Evolutionary conservation across 2,888 invertebrate genomes (phyloP).

Genomic region (Parnassius smintheus): DNA sequence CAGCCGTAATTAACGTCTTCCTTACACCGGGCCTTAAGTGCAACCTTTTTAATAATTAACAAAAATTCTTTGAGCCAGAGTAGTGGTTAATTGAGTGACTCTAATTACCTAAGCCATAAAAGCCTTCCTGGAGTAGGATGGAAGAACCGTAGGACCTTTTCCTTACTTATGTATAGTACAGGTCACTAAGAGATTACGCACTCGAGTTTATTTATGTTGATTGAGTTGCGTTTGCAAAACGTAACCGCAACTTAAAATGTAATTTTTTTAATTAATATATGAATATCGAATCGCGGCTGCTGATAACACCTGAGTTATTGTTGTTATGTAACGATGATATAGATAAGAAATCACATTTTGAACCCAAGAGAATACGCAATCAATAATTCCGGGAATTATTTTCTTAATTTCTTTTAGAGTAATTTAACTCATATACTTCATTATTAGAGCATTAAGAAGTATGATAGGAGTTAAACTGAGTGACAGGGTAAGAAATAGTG

Average conservation of each 20-base stretch:
- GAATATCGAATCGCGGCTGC: slow-evolving; percentile 24
- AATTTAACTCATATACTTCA: too few relatives aligned
- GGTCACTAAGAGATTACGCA: slow-evolving; percentile 51
- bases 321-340: slow-evolving; percentile 17
- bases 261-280: slow-evolving; percentile 27
- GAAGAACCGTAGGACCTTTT: slow-evolving; percentile 63
- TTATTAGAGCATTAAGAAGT: too few relatives aligned
- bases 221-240: slow-evolving; percentile 31
- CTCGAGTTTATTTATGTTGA: slow-evolving; percentile 48
- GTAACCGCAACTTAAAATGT: slow-evolving; percentile 28
- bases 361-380: slow-evolving; percentile 7
- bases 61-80: slow-evolving; percentile 66
- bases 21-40: slow-evolving; percentile 59
- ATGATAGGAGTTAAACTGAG: too few relatives aligned
- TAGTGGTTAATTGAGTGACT: slow-evolving; percentile 79
- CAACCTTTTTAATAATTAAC: slow-evolving; percentile 79
- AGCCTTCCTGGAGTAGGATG: slow-evolving; percentile 61
- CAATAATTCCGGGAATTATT: not conserved
- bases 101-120: slow-evolving; percentile 77
- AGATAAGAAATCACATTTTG: slow-evolving; percentile 22
- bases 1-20: slow-evolving; percentile 40
- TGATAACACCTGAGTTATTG: slow-evolving; percentile 24
- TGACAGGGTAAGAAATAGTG: too few relatives aligned
- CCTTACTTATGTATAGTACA: slow-evolving; percentile 54
- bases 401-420: too few relatives aligned